Conservation (phyloP, 1,140 invertebrate species). For the Paraescarpia echinospica region DNA sequence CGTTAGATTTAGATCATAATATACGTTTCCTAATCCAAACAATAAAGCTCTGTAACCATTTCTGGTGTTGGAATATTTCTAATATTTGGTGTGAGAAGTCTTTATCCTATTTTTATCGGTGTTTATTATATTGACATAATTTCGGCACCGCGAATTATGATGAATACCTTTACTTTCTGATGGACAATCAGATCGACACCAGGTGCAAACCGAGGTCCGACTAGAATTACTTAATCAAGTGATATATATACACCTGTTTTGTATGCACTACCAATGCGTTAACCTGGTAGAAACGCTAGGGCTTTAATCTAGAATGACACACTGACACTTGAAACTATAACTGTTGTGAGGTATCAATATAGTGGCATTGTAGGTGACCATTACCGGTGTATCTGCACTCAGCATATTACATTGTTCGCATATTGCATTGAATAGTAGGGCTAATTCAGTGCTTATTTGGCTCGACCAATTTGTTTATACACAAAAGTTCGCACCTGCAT, state of each 20-base stretch:
- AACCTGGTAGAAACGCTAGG: background rate
- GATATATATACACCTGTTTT: background rate
- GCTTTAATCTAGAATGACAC: background rate
- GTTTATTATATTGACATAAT: background rate
- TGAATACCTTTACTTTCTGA: background rate
- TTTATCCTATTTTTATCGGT: background rate
- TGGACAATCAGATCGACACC: background rate
- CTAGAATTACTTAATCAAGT: background rate
- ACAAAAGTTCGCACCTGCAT: background rate
- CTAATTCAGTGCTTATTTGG: background rate
- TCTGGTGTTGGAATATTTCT: background rate
- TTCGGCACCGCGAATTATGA: background rate
- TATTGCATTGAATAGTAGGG: background rate
- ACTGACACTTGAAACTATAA: background rate
- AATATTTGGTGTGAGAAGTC: background rate
- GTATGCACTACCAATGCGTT: background rate
- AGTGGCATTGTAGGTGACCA: background rate
- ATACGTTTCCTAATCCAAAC: background rate
- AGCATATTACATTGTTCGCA: background rate
- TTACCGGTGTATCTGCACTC: background rate
- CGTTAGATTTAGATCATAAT: background rate
- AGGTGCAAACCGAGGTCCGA: background rate
- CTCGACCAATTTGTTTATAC: background rate
- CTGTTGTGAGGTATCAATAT: background rate
- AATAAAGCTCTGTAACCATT: background rate